phyloP scores from a whole-genome alignment of 2,797 vertebrate genomes.

The Thunnus albacares region DNA sequence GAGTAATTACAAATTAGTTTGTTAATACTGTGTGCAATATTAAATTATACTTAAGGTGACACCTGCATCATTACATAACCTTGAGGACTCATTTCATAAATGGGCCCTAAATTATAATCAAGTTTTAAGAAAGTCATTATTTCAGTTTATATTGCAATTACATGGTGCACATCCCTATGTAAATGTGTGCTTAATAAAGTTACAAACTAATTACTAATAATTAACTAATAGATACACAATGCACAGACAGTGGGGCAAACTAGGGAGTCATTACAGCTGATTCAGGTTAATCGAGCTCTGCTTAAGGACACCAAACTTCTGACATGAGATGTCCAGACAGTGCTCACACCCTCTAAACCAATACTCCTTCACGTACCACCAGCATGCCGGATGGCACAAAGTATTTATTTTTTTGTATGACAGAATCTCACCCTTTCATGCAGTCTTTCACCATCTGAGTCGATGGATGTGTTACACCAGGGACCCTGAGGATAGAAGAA shows the following conservation, averaged over 20 bases:
- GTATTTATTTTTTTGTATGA: background rate
- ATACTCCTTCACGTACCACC: background rate
- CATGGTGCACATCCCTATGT: background rate
- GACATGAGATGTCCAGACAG: background rate
- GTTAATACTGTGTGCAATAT: too few species aligned
- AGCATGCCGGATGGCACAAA: background rate
- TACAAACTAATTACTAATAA: background rate
- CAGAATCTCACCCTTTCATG: slow-evolving; percentile 82
- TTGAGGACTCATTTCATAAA: background rate
- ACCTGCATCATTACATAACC: background rate
- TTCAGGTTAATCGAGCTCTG: background rate
- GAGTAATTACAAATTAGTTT: too few species aligned
- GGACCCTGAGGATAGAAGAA: slow-evolving; percentile 73
- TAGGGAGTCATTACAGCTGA: background rate
- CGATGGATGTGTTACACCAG: slow-evolving; percentile 76
- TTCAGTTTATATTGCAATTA: background rate
- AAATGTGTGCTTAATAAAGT: background rate
- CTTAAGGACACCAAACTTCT: background rate
- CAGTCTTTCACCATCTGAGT: slow-evolving; percentile 82
- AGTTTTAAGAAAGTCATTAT: background rate
- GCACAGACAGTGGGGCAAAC: background rate
- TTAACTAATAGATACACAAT: background rate
- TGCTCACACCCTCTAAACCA: background rate
- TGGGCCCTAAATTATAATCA: background rate
- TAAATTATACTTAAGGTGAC: background rate